phyloP scores from a whole-genome alignment of 2,888 invertebrate species.

The Brachyptera risi region DNA sequence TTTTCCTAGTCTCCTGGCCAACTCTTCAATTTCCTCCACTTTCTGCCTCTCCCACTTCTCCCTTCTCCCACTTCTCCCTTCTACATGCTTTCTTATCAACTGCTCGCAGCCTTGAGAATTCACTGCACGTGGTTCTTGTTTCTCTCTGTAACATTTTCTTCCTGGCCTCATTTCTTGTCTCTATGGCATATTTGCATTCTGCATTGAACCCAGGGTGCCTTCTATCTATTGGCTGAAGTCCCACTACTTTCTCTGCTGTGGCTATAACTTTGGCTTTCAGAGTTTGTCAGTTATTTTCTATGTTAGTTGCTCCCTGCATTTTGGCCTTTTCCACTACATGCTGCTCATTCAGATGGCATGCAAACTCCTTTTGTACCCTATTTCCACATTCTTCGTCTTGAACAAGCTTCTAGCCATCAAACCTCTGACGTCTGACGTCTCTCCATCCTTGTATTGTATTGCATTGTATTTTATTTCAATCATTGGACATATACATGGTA shows the following conservation, averaged over 20 bases:
- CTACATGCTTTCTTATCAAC: background rate
- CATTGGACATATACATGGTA: no score
- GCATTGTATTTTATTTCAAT: no score
- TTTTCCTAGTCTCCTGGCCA: background rate
- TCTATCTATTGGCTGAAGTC: background rate
- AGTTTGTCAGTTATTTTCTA: background rate
- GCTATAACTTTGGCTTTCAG: background rate
- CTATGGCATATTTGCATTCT: background rate
- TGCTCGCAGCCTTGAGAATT: background rate
- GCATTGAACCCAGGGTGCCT: background rate
- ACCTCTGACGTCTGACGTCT: background rate
- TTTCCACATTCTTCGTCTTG: background rate
- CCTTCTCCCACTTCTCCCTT: background rate
- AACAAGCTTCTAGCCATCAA: background rate
- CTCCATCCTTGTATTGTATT: slow-evolving; percentile 12
- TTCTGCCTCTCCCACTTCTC: slow-evolving; percentile 4
- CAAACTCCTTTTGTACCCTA: background rate
- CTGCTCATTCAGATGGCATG: background rate
- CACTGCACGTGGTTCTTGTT: background rate
- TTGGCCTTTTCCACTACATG: background rate
- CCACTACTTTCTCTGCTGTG: background rate
- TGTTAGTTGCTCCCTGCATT: background rate
- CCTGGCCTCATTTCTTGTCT: background rate
- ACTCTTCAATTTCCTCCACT: background rate
- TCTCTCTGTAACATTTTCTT: background rate